phyloP scores from a whole-genome alignment of 2,888 invertebrate genomes.

The Leptopilina syphax region DNA sequence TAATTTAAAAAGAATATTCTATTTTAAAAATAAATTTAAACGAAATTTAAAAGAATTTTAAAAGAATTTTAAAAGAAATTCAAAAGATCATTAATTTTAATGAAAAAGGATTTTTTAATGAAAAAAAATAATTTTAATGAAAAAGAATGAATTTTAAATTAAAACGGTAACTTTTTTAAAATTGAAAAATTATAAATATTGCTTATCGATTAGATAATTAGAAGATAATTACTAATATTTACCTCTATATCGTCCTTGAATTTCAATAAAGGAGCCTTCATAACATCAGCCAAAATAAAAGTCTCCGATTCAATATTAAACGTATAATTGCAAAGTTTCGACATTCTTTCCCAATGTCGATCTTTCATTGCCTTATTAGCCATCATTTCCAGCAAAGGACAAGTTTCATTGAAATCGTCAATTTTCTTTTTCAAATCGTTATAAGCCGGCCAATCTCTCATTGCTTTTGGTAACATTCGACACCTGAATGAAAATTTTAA shows the following conservation, averaged over 20 bases:
- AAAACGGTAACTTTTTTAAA: conserved; percentile 16
- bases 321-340: conserved; percentile 80
- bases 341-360: conserved; percentile 86
- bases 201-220: neutral
- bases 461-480: conserved; percentile 88
- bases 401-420: conserved; percentile 93
- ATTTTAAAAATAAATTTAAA: no score
- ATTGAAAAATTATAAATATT: neutral
- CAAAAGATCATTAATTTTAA: no score
- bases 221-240: conserved; percentile 49
- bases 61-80: no score
- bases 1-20: no score
- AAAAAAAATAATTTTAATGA: no score
- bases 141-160: no score
- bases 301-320: conserved; percentile 89
- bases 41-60: no score
- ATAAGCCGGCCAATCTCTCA: conserved; percentile 93
- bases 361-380: conserved; percentile 91
- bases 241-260: conserved; percentile 93
- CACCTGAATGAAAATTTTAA: conserved; percentile 79
- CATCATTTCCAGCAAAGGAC: conserved; percentile 92
- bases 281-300: conserved; percentile 88
- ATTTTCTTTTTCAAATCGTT: conserved; percentile 91
- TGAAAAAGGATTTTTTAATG: no score
- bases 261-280: conserved; percentile 90